These are phyloP conservation scores for Ametastegia equiseti DNA, from an alignment of 2,888 invertebrate species.

Conservation along the genomic window DNA sequence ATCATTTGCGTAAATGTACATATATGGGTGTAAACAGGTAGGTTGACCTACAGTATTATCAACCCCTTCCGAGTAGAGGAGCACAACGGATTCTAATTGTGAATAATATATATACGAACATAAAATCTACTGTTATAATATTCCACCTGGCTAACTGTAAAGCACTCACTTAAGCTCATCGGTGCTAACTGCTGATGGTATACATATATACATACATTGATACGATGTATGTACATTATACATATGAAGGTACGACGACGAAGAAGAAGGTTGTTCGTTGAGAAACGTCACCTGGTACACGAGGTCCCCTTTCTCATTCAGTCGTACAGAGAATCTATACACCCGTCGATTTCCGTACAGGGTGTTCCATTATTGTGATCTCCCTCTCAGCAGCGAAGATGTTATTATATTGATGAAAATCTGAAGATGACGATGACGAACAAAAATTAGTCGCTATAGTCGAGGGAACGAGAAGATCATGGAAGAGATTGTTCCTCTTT, in stretches of 20 bases:
- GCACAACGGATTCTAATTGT: slow-evolving; percentile 4
- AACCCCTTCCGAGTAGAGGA: too few species aligned
- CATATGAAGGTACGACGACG: background rate
- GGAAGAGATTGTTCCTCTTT: too few species aligned
- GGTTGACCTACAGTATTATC: too few species aligned
- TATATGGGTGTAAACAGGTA: too few species aligned
- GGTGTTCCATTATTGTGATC: background rate
- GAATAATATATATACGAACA: background rate
- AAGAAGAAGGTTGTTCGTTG: slow-evolving; percentile 14
- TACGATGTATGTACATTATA: background rate
- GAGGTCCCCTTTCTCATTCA: background rate
- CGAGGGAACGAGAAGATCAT: too few species aligned
- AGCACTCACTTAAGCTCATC: slow-evolving; percentile 53
- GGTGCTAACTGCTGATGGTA: slow-evolving; percentile 29
- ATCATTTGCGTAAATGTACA: too few species aligned
- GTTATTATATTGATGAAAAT: too few species aligned
- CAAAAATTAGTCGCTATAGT: too few species aligned
- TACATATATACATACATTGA: background rate
- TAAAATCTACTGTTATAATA: slow-evolving; percentile 62
- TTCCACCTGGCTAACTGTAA: slow-evolving; percentile 66
- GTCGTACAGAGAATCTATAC: background rate
- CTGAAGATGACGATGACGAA: too few species aligned
- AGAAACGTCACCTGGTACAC: slow-evolving; percentile 29
- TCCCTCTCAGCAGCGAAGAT: background rate
- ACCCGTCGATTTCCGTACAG: background rate